Conservation (phyloP, 2,888 invertebrate species). For the Hydroisotoma schaefferi region DNA sequence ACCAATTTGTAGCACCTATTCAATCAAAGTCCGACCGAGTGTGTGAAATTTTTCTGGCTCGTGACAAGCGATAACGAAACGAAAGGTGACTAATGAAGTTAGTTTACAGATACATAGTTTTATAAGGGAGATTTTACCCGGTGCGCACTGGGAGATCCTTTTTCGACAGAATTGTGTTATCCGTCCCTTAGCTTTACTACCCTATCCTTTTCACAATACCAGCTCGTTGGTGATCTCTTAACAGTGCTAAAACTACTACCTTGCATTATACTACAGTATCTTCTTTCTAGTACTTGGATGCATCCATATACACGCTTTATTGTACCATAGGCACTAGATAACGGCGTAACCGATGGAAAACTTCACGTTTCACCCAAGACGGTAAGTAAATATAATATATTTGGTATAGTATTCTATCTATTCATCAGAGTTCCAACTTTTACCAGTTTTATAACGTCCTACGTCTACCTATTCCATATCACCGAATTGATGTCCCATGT, state of each 20-base stretch:
- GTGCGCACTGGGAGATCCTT: conserved; percentile 37
- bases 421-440: background rate
- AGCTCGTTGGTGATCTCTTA: conserved; percentile 9
- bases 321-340: too few relatives aligned
- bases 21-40: conserved; percentile 47
- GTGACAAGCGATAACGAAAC: conserved; percentile 51
- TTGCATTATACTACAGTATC: too few relatives aligned
- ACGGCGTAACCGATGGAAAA: too few relatives aligned
- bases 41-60: conserved; percentile 38
- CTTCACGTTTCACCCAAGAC: too few relatives aligned
- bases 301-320: too few relatives aligned
- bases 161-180: conserved; percentile 32
- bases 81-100: conserved; percentile 53
- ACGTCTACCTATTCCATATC: too few relatives aligned
- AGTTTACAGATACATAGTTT: conserved; percentile 49
- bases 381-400: too few relatives aligned
- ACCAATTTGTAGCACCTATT: conserved; percentile 49
- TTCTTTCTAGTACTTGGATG: too few relatives aligned
- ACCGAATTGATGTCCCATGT: too few relatives aligned
- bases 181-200: conserved; percentile 14
- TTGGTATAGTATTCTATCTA: too few relatives aligned
- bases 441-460: background rate
- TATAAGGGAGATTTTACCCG: conserved; percentile 45
- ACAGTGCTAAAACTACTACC: too few relatives aligned
- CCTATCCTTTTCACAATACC: background rate